These are phyloP conservation scores for Lasiurus borealis DNA, from an alignment of 2,113 vertebrate species.

Conservation along the genomic window DNA sequence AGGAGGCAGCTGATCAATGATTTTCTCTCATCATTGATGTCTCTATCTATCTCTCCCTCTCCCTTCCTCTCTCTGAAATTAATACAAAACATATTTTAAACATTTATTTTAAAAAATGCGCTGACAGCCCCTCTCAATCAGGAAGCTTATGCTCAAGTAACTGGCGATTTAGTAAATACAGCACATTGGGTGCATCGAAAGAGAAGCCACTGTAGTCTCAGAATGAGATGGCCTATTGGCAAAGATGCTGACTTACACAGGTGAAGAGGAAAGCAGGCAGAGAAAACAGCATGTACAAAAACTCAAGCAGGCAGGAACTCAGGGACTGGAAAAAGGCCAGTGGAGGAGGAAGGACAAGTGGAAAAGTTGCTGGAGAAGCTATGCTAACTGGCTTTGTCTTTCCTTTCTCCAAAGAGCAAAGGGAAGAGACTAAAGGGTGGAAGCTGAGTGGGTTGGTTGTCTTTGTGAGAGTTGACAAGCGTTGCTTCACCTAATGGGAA, in stretches of 20 bases:
- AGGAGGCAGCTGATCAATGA: too few relatives aligned
- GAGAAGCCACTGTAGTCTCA: background rate
- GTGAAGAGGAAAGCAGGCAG: background rate
- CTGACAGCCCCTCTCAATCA: background rate
- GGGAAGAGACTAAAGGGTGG: background rate
- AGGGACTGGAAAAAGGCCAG: background rate
- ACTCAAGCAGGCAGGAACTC: background rate
- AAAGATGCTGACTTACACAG: background rate
- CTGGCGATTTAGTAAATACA: background rate
- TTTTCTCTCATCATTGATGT: too few relatives aligned
- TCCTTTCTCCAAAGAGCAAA: background rate
- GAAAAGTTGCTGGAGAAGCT: background rate
- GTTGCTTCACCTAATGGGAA: background rate
- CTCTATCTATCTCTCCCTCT: too few relatives aligned
- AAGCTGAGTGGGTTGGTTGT: background rate
- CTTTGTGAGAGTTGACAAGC: background rate
- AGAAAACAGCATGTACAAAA: background rate
- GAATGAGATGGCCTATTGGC: background rate
- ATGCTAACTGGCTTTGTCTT: background rate
- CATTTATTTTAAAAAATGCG: background rate
- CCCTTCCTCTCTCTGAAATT: too few relatives aligned
- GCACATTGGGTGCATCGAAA: background rate
- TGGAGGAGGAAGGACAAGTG: background rate
- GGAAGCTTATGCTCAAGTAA: background rate
- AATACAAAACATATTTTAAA: too few relatives aligned